A percentile compares a stretch with the other conserved stretches of the same genome.
phyloP scores from a whole-genome alignment of 1,140 invertebrate genomes.

The Pogonomyrmex barbatus region DNA sequence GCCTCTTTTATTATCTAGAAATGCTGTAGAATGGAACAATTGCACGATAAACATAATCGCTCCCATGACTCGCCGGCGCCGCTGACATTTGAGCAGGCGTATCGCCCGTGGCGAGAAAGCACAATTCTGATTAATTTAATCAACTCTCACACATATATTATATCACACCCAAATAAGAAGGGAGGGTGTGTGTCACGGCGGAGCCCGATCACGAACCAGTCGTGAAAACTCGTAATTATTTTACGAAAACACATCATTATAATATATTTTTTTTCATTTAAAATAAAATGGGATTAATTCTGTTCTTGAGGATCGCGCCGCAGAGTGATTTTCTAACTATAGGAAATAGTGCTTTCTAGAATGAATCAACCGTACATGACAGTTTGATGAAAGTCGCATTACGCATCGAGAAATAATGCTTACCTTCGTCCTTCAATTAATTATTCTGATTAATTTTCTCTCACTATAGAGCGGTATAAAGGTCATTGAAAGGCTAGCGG shows the following conservation, averaged over 20 bases:
- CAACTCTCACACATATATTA: background rate
- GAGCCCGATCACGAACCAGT: too few species aligned
- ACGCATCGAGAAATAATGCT: background rate
- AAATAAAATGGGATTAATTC: slow-evolving; percentile 16
- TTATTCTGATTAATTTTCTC: slow-evolving; percentile 42
- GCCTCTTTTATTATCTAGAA: slow-evolving; percentile 36
- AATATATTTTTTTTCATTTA: slow-evolving; percentile 18
- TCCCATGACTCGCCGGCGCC: slow-evolving; percentile 20
- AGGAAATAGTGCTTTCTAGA: background rate
- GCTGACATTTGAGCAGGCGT: slow-evolving; percentile 9
- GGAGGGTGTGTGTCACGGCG: too few species aligned
- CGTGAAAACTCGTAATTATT: too few species aligned
- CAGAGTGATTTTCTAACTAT: background rate
- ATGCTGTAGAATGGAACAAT: slow-evolving; percentile 44
- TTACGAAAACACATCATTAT: background rate
- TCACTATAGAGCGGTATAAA: background rate
- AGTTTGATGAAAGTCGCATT: slow-evolving; percentile 28
- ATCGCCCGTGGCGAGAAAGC: slow-evolving; percentile 37
- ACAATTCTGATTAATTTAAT: slow-evolving; percentile 57
- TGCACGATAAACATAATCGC: slow-evolving; percentile 20
- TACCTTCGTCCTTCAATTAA: slow-evolving; percentile 46
- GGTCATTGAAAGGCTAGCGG: background rate
- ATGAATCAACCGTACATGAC: slow-evolving; percentile 13
- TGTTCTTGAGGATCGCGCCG: background rate
- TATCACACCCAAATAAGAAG: too few species aligned